Base-by-base conservation (phyloP, 2,113 vertebrate genomes). In the Ictidomys tridecemlineatus region DNA sequence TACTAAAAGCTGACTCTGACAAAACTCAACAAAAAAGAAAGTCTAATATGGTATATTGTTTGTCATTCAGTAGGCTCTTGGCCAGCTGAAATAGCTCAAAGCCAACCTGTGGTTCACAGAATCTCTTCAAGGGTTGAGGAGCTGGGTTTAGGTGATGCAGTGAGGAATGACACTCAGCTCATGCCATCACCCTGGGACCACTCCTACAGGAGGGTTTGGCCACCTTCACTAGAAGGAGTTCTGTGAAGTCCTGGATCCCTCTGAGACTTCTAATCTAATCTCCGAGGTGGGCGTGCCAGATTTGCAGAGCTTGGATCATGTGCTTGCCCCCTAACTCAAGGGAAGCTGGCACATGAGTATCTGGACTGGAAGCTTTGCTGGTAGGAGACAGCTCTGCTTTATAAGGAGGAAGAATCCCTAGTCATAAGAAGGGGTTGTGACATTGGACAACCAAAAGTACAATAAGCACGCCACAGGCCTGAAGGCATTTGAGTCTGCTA, bases 61-160 rank as follows among this genome's bases (percentile, higher is more conserved):
- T 89, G 95, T 89, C 96, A 79, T 34, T 58, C 8, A 24, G 86
- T 87, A 77, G 56, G 79, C 51, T 70, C 73, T 2, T 82, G 63
- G 61, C 37, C 0, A 0, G 93, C 24, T 53, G 82, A 85, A 86
- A 61, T 11, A 84, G 24, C 70, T 85, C 48, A 87, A 70, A 93
- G 73, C 56, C 85, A 9, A 0, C 56, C 30, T 48, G 53, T 20
- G 30, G 34, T 67, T 61, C 20, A 18, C 6, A 77, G 45, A 20
- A 2, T 34, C 26, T 61, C 93, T 88, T 18, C 53, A 24, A 67
- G 56, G 16, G 9, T 0, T 14, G 39, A 86, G 72, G 77, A 37
- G 24, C 16, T 1, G 3, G 28, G 34, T 3, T 73, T 72, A 61
- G 26, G 51, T 32, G 42, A 24, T 5, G 5, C 2, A 28, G 26